Conservation (phyloP, 2,113 vertebrate species). For the Mirza zaza region DNA sequence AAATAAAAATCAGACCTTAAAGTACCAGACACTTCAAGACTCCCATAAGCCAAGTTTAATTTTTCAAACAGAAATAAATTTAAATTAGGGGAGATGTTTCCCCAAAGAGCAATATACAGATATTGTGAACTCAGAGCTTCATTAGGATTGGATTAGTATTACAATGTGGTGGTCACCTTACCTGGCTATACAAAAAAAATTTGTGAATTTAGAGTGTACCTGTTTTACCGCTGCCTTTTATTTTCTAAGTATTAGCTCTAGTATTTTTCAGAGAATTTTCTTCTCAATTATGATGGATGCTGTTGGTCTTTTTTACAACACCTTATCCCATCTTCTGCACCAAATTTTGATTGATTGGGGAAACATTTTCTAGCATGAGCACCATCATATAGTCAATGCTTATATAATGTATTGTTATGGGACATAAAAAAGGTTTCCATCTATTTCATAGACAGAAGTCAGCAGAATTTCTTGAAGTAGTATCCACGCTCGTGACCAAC, state of each 20-base stretch:
- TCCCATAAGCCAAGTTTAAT: not conserved
- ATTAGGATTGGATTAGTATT: accelerated
- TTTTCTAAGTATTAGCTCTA: not conserved
- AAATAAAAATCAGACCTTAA: not conserved
- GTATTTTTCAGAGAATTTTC: not conserved
- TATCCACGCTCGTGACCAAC: not conserved
- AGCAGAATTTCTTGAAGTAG: not conserved
- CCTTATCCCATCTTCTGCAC: not conserved
- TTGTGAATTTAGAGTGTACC: not conserved
- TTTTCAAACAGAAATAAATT: not conserved
- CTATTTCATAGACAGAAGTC: not conserved
- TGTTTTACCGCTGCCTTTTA: not conserved
- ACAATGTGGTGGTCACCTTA: not conserved
- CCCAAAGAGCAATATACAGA: not conserved
- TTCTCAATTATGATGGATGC: not conserved
- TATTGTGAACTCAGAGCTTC: not conserved
- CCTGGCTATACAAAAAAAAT: not conserved
- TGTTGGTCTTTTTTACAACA: not conserved
- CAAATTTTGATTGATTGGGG: not conserved
- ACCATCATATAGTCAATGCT: not conserved
- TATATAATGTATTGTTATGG: not conserved
- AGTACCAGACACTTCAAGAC: not conserved
- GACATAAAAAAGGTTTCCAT: not conserved
- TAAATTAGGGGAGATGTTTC: not conserved
- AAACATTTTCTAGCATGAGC: not conserved